Conservation (phyloP, 2,797 vertebrate species). For the Syngnathus acus region DNA sequence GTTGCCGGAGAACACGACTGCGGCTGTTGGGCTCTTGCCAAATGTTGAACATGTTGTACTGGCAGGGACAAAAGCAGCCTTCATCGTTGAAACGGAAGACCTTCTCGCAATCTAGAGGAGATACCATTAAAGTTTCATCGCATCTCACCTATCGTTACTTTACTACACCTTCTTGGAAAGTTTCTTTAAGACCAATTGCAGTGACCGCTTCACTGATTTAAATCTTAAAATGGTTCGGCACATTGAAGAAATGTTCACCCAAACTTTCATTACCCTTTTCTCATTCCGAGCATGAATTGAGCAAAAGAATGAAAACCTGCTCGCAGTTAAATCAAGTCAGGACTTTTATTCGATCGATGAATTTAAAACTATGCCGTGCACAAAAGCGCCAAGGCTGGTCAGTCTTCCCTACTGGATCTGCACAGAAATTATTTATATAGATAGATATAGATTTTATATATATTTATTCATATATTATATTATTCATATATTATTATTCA, state of each 20-base stretch:
- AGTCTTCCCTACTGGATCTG: background rate
- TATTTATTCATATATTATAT: background rate
- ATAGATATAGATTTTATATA: background rate
- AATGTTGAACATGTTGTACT: background rate
- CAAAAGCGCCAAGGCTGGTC: background rate
- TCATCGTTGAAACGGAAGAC: background rate
- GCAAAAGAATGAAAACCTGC: background rate
- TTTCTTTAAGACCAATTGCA: background rate
- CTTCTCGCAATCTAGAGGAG: background rate
- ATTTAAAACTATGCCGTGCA: background rate
- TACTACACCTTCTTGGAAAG: background rate
- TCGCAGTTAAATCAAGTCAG: background rate
- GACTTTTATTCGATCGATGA: background rate
- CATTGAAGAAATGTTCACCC: background rate
- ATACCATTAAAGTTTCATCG: constrained; percentile 51
- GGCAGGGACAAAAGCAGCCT: background rate
- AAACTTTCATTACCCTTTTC: background rate
- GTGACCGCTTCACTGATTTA: constrained; percentile 2
- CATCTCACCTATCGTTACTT: constrained; percentile 29
- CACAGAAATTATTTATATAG: background rate
- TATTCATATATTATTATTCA: background rate
- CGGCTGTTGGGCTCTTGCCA: background rate
- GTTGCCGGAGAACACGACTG: background rate
- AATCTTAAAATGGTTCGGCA: constrained; percentile 3
- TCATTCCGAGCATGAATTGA: background rate